phyloP scores from a whole-genome alignment of 2,113 vertebrate genomes.

The Pachyramphus minor region DNA sequence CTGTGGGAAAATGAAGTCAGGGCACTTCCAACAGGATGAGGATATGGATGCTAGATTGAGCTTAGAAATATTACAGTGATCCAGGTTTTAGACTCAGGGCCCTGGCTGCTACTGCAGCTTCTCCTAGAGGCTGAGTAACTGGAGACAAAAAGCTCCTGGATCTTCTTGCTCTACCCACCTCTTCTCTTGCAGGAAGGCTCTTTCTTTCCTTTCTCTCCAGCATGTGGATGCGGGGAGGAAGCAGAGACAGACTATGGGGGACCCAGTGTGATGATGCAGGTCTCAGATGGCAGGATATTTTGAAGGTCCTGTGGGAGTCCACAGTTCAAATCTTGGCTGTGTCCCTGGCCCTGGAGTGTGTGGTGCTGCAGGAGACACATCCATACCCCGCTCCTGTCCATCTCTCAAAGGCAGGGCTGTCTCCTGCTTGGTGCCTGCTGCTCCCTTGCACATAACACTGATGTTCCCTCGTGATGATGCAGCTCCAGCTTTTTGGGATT shows the following conservation, averaged over 20 bases:
- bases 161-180: neutral
- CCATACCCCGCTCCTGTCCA: neutral
- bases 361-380: neutral
- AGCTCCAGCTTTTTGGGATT: neutral
- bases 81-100: neutral
- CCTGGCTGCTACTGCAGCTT: neutral
- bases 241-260: neutral
- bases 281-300: neutral
- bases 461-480: neutral
- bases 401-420: neutral
- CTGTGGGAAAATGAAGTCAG: slow-evolving; percentile 13
- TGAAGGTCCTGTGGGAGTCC: neutral
- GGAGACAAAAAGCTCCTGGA: neutral
- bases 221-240: fast-evolving
- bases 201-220: neutral
- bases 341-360: neutral
- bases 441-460: neutral
- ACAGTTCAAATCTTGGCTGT: neutral
- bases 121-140: neutral
- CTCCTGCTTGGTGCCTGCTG: neutral
- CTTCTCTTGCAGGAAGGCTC: neutral
- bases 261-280: neutral
- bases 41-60: neutral
- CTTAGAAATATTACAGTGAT: neutral
- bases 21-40: neutral